Evolutionary conservation across 2,797 vertebrate species (phyloP), one percentile per base, ranked within the genome.

Genomic region (Acipenser transmontanus): DNA sequence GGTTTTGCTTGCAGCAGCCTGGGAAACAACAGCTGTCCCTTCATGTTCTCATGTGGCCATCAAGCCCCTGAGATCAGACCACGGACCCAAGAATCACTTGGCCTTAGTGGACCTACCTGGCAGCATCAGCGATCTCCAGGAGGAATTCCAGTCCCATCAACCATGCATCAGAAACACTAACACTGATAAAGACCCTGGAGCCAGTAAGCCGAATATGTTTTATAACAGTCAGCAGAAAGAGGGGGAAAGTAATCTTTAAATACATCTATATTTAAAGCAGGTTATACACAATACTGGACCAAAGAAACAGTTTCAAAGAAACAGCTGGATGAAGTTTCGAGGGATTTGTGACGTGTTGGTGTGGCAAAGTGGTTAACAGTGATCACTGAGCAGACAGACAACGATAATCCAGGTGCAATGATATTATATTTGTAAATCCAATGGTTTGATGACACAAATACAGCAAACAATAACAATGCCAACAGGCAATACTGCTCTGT

Each of bases 41-140:
- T 67, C 74, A 61, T 66, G 68, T 59, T 71, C 68, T 7, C 80
- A 88, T 65, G 76, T 78, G 66, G 6, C 64, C 4, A 71, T 59
- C 65, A 75, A 80, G 68, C 78, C 81, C 13, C 47, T 71, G 0
- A 75, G 5, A 70, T 68, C 66, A 51, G 61, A 73, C 56, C 68
- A 49, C 17, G 70, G 73, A 67, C 68, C 66, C 1, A 72, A 78
- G 61, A 66, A 68, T 34, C 64, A 64, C 0, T 69, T 68, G 47
- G 68, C 66, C 6, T 71, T 76, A 54, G 72, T 82, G 73, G 81
- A 85, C 62, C 77, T 94, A 68, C 91, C 92, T 0, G 91, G 93
- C 68, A 91, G 80, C 0, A 9, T 92, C n/a, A 73, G 75, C 34
- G 86, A 88, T 65, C 72, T 81, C 65, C 74, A 77, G 65, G 86